Evolutionary conservation across 2,888 invertebrate species (phyloP).

Genomic region (Seira sanloemensis): DNA sequence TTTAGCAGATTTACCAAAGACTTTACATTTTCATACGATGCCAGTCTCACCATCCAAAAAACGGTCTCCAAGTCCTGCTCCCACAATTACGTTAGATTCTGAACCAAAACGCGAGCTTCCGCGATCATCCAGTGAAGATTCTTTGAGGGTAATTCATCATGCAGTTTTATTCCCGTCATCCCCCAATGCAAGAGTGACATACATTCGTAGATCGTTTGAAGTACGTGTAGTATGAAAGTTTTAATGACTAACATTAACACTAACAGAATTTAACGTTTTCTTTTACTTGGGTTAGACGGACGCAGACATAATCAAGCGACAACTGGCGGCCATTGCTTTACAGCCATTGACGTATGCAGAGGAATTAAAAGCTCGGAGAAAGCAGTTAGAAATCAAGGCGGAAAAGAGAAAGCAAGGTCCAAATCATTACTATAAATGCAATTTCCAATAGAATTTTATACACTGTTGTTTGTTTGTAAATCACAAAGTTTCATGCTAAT

Average conservation of each 20-base stretch:
- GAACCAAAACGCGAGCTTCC: slow-evolving; percentile 23
- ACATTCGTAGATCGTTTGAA: slow-evolving; percentile 28
- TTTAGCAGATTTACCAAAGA: too few species aligned
- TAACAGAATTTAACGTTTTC: neutral
- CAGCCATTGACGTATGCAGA: slow-evolving; percentile 42
- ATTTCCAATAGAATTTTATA: neutral
- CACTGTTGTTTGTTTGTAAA: neutral
- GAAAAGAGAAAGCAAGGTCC: slow-evolving; percentile 37
- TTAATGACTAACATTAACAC: neutral
- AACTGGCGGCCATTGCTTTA: slow-evolving; percentile 33
- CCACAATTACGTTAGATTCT: slow-evolving; percentile 24
- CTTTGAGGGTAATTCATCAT: slow-evolving; percentile 30
- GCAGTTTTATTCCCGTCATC: slow-evolving; percentile 34
- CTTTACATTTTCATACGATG: too few species aligned
- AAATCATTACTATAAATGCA: neutral
- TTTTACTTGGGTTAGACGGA: slow-evolving; percentile 27
- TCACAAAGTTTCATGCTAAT: neutral
- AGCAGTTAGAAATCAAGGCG: slow-evolving; percentile 15
- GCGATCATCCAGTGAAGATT: slow-evolving; percentile 43
- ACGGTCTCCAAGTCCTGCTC: slow-evolving; percentile 39
- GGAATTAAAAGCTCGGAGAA: slow-evolving; percentile 30
- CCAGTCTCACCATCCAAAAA: too few species aligned
- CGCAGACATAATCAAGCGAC: slow-evolving; percentile 30
- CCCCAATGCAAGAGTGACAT: slow-evolving; percentile 20
- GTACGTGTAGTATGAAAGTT: neutral